phyloP scores from a whole-genome alignment of 2,113 vertebrate genomes.

The Upupa epops region DNA sequence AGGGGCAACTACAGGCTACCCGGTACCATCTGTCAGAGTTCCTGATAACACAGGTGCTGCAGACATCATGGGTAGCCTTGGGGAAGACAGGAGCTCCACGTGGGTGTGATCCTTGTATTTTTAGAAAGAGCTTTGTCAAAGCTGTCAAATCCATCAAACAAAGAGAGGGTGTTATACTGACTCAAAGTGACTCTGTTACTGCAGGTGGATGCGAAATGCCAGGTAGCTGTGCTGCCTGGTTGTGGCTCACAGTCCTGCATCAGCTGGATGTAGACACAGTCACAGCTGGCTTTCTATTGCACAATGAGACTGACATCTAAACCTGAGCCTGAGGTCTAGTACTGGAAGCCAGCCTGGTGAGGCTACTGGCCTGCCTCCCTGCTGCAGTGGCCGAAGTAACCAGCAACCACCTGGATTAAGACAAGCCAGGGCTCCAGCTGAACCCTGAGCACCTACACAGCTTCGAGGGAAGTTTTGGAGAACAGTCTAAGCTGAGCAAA shows the following conservation, averaged over 20 bases:
- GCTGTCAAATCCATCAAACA: not conserved
- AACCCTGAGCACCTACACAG: accelerated
- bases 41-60: not conserved
- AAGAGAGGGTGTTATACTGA: not conserved
- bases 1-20: not conserved
- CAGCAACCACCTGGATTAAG: not conserved
- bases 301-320: not conserved
- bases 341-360: not conserved
- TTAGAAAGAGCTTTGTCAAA: not conserved
- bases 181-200: not conserved
- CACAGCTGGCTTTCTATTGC: not conserved
- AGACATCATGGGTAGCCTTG: not conserved
- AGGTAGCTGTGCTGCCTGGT: accelerated
- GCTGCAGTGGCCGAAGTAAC: not conserved
- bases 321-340: not conserved
- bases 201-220: not conserved
- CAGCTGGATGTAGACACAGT: accelerated
- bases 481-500: accelerated
- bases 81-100: not conserved
- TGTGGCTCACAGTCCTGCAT: not conserved
- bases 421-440: accelerated
- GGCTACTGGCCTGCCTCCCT: accelerated
- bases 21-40: not conserved
- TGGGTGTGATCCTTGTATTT: accelerated
- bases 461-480: not conserved